A percentile compares a stretch with the other conserved stretches of the same genome.
Conservation (phyloP, 2,888 invertebrate species). For the Eubasilissa splendida region DNA sequence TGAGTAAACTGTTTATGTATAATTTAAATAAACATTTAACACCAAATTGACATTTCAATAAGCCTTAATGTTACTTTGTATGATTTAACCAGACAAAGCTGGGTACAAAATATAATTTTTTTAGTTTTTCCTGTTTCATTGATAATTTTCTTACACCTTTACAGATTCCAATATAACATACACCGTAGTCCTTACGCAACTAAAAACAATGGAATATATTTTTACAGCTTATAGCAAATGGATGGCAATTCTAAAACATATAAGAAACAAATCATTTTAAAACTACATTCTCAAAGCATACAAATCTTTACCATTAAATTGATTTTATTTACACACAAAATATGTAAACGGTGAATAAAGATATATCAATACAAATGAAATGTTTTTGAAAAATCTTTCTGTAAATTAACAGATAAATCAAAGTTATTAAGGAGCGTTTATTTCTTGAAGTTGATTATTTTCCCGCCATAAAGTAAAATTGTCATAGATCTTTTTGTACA, state of each 20-base stretch:
- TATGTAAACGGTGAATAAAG: constrained; percentile 10
- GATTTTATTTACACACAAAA: constrained; percentile 31
- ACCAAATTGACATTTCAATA: constrained; percentile 17
- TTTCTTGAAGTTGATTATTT: too few species aligned
- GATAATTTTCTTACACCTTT: not conserved
- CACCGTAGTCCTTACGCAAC: constrained; percentile 48
- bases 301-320: constrained; percentile 9
- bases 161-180: constrained; percentile 9
- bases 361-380: constrained; percentile 9
- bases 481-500: not conserved
- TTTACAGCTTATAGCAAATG: constrained; percentile 58
- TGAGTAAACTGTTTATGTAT: constrained; percentile 21
- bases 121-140: constrained; percentile 8
- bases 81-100: constrained; percentile 17
- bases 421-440: not conserved
- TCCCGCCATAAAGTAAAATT: too few species aligned
- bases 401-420: constrained; percentile 5
- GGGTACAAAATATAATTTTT: constrained; percentile 3
- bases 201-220: constrained; percentile 58
- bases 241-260: constrained; percentile 55
- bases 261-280: constrained; percentile 42
- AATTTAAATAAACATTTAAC: not conserved
- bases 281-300: constrained; percentile 39
- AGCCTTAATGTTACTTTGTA: not conserved
- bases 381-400: constrained; percentile 18